phyloP scores from a whole-genome alignment of 1,140 invertebrate species.

The Neuroterus valhalla region DNA sequence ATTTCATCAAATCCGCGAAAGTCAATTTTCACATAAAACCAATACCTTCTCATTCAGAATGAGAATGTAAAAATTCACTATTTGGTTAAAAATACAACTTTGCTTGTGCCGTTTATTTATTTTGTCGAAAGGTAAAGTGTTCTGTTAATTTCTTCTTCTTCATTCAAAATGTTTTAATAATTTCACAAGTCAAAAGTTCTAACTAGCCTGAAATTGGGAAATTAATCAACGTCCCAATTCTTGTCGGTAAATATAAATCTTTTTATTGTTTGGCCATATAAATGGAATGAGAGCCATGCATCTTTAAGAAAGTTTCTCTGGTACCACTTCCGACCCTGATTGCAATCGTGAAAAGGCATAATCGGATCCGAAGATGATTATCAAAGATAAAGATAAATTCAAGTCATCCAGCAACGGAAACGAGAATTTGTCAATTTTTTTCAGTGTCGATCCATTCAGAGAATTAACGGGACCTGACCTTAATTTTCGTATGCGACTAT shows the following conservation, averaged over 20 bases:
- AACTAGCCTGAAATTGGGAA: neutral
- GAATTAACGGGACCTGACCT: slow-evolving; percentile 10
- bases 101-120: too few relatives aligned
- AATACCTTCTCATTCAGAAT: too few relatives aligned
- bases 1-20: too few relatives aligned
- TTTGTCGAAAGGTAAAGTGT: too few relatives aligned
- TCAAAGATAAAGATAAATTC: neutral
- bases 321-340: neutral
- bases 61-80: too few relatives aligned
- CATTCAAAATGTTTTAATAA: too few relatives aligned
- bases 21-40: too few relatives aligned
- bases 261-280: slow-evolving; percentile 2
- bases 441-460: neutral
- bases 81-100: too few relatives aligned
- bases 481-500: neutral
- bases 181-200: too few relatives aligned
- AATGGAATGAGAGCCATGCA: neutral
- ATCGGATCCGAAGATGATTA: neutral
- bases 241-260: neutral
- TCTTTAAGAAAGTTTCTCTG: neutral
- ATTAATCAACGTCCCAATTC: neutral
- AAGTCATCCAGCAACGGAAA: neutral
- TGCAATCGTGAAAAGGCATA: slow-evolving; percentile 22
- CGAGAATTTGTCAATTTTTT: neutral
- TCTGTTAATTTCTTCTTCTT: too few relatives aligned